Base-by-base conservation (phyloP, 2,797 vertebrate species). In the Hozukius guyotensis region DNA sequence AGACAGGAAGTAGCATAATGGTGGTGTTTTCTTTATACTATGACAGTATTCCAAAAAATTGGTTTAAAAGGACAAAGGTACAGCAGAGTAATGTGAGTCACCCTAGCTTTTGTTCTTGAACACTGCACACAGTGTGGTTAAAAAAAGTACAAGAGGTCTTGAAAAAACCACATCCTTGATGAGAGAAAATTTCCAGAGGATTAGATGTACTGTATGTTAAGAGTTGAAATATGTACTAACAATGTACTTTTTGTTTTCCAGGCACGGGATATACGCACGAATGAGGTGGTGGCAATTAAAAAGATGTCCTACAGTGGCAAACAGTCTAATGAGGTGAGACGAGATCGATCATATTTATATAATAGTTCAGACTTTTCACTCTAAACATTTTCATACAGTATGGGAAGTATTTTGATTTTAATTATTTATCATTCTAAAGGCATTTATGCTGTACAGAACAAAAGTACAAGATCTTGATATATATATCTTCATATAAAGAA, bases 251-350 rank as follows among this genome's bases (percentile, higher is more conserved):
- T 29, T 83, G 61, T 76, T 87, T 25, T 84, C 4, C 81, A 99
- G 98, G 98, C 98, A 89, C 97, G 98, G 79, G 98, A 99, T 93
- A 95, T 97, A 87, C 98, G 98, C 90, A 99, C 97, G 81, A 97
- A 98, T 75, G 98, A 99, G 94, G 98, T 99, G 95, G 98, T 99
- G 96, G 98, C 98, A 93, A 99, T 99, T 94, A 99, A 99, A 95
- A 99, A 99, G 95, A 99, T 99, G 98, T 99, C 98, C 73, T 99
- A 99, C 83, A 98, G 94, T 84, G 98, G 98, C 84, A 99, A 99
- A 91, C 98, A 99, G 90, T 99, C 98, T 77, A 98, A 97, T 71
- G 98, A 99, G 97, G 98, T 99, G 92, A 74, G 86, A 75, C 14
- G 0, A 29, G 13, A 55, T 65, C 16, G 2, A 22, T 72, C 57